Evolutionary conservation across 2,113 vertebrate species (phyloP), one percentile per base, ranked within the genome.

Genomic region (Brachionichthys hirsutus): DNA sequence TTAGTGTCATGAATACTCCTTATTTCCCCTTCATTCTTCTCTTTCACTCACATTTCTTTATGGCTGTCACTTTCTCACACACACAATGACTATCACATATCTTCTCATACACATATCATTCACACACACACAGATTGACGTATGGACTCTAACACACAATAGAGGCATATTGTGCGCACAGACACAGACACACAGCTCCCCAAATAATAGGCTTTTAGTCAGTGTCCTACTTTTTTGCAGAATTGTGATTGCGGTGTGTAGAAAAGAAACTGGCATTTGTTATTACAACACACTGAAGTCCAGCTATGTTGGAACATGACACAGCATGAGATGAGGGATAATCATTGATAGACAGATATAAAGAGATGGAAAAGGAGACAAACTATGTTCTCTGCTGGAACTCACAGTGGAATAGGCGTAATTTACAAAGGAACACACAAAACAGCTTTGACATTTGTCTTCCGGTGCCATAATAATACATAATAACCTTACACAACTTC

Each of bases 171-270:
- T 6, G 16, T 9, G 60, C 24, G n/a, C n/a, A n/a, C n/a, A n/a
- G n/a, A n/a, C n/a, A n/a, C n/a, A n/a, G n/a, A n/a, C n/a, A 54
- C 65, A 52, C 16, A 55, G 44, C 14, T 66, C 51, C 51, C n/a
- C 61, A 54, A 63, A 45, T 57, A 50, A 54, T 71, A 66, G 66
- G 78, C 60, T 54, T 75, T 62, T 73, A 72, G 62, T 74, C 73
- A 74, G 57, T 68, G 77, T 70, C 77, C 70, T 63, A 66, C 63
- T 75, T 79, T n/a, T 75, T 53, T 48, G 17, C 38, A 47, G n/a
- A 78, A 70, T 56, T 53, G 48, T 74, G 66, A 70, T 54, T 47
- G 38, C 44, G 44, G 19, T 30, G 1, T 30, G 24, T 6, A 30
- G 8, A 30, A 30, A n/a, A n/a, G n/a, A n/a, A n/a, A n/a, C n/a